Evolutionary conservation across 2,888 invertebrate genomes (phyloP).

Genomic region (Aphelenchoides bicaudatus): DNA sequence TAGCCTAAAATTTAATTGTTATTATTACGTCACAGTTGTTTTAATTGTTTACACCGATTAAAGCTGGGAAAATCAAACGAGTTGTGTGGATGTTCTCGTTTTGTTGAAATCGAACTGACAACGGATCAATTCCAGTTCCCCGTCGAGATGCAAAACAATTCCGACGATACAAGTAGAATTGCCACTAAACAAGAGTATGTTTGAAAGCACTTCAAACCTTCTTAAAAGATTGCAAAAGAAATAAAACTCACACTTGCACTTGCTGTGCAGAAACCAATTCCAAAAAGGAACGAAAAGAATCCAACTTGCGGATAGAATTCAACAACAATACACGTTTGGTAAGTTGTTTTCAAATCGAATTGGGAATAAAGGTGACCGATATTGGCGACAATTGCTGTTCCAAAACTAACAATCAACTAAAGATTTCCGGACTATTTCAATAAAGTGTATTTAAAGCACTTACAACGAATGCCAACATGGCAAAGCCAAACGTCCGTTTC

Average conservation of each 20-base stretch:
- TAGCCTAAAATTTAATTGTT: no score
- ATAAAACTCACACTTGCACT: not conserved
- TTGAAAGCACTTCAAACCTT: no score
- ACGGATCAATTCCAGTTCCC: not conserved
- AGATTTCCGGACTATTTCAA: no score
- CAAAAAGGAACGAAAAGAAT: not conserved
- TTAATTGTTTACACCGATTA: no score
- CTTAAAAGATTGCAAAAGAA: no score
- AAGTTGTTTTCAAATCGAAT: not conserved
- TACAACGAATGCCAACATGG: not conserved
- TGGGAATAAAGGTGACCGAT: not conserved
- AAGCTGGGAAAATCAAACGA: not conserved
- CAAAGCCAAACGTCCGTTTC: not conserved
- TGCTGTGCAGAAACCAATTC: not conserved
- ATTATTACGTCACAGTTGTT: no score
- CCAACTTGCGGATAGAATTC: not conserved
- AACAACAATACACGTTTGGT: not conserved
- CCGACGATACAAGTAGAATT: not conserved
- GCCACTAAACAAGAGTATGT: no score
- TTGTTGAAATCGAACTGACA: not conserved
- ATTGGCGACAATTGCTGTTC: no score
- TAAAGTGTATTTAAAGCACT: no score
- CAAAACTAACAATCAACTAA: no score
- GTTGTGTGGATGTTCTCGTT: conserved; percentile 1
- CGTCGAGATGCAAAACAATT: not conserved